phyloP scores from a whole-genome alignment of 2,888 invertebrate genomes.

The Ectobius pallidus region DNA sequence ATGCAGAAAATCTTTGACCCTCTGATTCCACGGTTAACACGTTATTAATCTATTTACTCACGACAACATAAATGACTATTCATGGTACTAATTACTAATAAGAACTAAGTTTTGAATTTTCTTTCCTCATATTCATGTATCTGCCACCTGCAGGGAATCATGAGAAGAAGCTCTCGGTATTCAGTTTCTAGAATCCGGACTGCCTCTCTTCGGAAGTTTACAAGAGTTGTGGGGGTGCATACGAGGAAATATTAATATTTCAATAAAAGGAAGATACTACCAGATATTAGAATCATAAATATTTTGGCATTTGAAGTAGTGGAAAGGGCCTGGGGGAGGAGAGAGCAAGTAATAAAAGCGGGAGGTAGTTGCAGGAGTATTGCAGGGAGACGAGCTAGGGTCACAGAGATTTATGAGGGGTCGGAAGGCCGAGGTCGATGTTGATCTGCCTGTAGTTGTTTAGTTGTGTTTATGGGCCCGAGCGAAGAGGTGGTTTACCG shows the following conservation, averaged over 20 bases:
- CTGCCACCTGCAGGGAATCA: too few species aligned
- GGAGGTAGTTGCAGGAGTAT: background rate
- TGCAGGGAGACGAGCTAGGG: background rate
- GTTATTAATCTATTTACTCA: too few species aligned
- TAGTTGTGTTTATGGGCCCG: background rate
- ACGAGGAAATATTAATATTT: constrained; percentile 1
- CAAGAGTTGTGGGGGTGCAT: too few species aligned
- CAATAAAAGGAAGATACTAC: background rate
- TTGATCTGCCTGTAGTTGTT: background rate
- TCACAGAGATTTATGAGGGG: background rate
- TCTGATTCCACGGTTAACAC: too few species aligned
- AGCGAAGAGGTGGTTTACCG: background rate
- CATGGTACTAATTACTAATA: too few species aligned
- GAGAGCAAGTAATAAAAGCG: background rate
- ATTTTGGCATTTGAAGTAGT: background rate
- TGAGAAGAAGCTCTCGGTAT: too few species aligned
- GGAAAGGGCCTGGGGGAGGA: background rate
- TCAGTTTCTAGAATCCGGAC: too few species aligned
- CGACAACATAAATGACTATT: too few species aligned
- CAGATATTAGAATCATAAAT: constrained; percentile 7
- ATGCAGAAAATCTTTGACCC: too few species aligned
- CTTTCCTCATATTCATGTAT: too few species aligned
- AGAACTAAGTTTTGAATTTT: too few species aligned
- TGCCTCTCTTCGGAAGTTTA: too few species aligned
- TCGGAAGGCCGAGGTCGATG: background rate